Base-by-base conservation (phyloP, 1,140 invertebrate species). In the Ptiloglossa arizonensis region DNA sequence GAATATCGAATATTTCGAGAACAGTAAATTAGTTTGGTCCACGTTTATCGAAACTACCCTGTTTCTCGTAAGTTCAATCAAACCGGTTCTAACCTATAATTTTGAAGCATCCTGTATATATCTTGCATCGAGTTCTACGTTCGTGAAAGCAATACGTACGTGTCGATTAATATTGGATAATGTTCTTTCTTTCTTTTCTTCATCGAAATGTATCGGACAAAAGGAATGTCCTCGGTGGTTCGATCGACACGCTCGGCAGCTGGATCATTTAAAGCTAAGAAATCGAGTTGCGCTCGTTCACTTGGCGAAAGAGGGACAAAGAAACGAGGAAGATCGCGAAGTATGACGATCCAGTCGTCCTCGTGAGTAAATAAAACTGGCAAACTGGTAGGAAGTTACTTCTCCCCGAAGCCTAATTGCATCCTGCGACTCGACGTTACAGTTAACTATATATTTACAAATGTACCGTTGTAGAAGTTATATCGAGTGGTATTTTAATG, bases 401-500 rank as follows among this genome's bases (percentile, higher is more conserved):
- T 78, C 75, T 78, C 74, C 67, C 56, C 52, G 67, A 77, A 62
- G 56, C 64, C 48, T 59, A 24, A 56, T 29, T 67, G 72, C 63
- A 75, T 75, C 64, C 44, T 44, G 73, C 73, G 32, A 69, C 64
- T 76, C 73, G 66, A 69, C 66, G 57, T 69, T 38, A 38, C 71
- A 74, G 24, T 54, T 56, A 74, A 66, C 48, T 66, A 74, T 15
- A 38, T 75, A 69, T 59, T 60, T 27, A 59, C 50, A 19, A 17
- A 72, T 78, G 35, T 78, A 78, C 27, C 57, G 46, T 63, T 35
- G 68, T 78, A 78, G 75, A 78, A 63, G 29, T 71, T n/a, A 66
- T 76, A 76, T 76, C 29, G 44, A 59, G 22, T 63, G 59, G 59
- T 76, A 59, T 76, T 76, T 76, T 69, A 76, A 69, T 76, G 73